Evolutionary conservation across 2,888 invertebrate species (phyloP), one percentile per base, ranked within the genome.

Genomic region (Hecatera dysodea): DNA sequence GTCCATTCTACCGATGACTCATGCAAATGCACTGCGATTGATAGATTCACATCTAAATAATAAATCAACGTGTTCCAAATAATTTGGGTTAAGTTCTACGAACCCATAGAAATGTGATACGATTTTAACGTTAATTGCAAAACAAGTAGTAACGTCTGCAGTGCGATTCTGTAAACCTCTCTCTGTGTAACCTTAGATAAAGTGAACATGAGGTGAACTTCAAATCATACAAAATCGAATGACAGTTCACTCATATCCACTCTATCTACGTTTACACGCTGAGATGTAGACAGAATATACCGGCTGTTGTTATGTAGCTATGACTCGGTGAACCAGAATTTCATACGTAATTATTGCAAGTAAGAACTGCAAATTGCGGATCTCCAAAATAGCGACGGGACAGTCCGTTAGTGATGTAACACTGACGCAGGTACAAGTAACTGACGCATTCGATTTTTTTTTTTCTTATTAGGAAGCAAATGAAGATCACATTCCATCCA

Each of bases 401-500:
- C 80, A 73, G 77, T 82, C 76, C 44, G 62, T 65, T n/a, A 71
- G 67, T 84, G 92, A 94, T 88, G 90, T 93, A 94, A 93, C 85
- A 87, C 75, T 90, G 90, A 90, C 90, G 90, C 87, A 87, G 85
- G 86, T 84, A 85, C 87, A 86, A 88, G 48, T 90, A 89, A 91
- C 56, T 90, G 90, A 91, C 91, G 84, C 91, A 92, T 89, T 88
- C 87, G 85, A 82, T 82, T 81, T 84, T 83, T 88, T 83, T 88
- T 90, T 90, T 89, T 91, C 86, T 89, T 89, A 79, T 75, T 79
- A 69, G 29, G 59, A 83, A 86, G 86, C 83, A 90, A 88, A 89
- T 87, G 89, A 89, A 89, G 88, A 90, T 90, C 89, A 88, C 87
- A 88, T 88, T 86, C 89, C 83, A 60, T 70, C 63, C 52, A 67